Evolutionary conservation across 2,113 vertebrate genomes (phyloP), one percentile per base, ranked within the genome.

Genomic region (Corydoras maculifer): DNA sequence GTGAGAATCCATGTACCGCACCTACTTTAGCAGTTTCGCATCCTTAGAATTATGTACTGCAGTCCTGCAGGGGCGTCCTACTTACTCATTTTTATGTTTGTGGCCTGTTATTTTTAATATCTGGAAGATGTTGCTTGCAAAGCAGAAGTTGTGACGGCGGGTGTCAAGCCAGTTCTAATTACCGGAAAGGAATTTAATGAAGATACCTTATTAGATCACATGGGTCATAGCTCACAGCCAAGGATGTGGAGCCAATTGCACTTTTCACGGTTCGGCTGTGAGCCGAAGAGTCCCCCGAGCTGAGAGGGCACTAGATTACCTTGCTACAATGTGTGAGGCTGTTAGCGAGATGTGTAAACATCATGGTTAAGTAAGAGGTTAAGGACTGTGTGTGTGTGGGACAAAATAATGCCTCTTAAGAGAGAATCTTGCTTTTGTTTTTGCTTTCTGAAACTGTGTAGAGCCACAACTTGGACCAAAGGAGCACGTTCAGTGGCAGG

Each of bases 151-250:
- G 80, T 79, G 78, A 75, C 18, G 31, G 58, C 78, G 73, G 8
- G 79, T 80, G 80, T 83, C 79, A 81, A 78, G 82, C 79, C 77
- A 81, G 80, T 82, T 84, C 75, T 81, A 85, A 87, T 87, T 86
- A 83, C 80, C 79, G 79, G 78, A 48, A 83, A 79, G 70, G 77
- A 84, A 73, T 82, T 81, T 82, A 85, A 86, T 83, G 85, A 87
- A 82, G 78, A 83, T 79, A 76, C 72, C 73, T 81, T 31, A 32
- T 78, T 75, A 78, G 77, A 84, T 82, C 82, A 76, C 68, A 62
- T 61, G 76, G 78, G 78, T 70, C 77, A 80, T 32, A 58, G 67
- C 78, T 74, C 58, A 71, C 78, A 75, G 81, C 70, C 71, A 72
- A 68, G 77, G 31, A 79, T 64, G 82, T 78, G 81, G 66, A 81